Conservation (phyloP, 2,888 invertebrate species). For the Linnaemya tessellans region DNA sequence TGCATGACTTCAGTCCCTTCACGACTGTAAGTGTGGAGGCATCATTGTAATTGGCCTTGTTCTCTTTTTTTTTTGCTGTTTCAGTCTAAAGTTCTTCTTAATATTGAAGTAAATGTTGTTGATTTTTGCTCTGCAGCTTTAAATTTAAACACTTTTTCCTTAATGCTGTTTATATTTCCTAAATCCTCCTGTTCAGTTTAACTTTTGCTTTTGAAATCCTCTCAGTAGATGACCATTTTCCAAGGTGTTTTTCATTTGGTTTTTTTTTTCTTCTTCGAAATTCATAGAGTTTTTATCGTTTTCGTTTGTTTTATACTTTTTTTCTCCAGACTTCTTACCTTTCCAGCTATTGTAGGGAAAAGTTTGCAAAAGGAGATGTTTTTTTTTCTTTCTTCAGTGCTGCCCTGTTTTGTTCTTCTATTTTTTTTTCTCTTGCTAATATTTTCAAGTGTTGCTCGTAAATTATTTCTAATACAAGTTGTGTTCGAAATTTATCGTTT, state of each 20-base stretch:
- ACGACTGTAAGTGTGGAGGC: too few species aligned
- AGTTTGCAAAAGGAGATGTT: neutral
- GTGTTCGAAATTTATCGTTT: constrained; percentile 67
- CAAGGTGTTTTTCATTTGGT: neutral
- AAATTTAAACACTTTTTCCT: constrained; percentile 55
- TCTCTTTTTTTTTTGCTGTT: neutral
- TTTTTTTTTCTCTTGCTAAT: constrained; percentile 5
- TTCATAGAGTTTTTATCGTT: constrained; percentile 42
- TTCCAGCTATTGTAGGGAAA: neutral
- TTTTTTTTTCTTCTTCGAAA: neutral
- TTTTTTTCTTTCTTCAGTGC: too few species aligned
- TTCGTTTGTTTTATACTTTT: constrained; percentile 16
- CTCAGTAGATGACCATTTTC: constrained; percentile 47
- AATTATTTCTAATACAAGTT: constrained; percentile 70
- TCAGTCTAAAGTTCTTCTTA: neutral
- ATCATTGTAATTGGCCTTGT: neutral
- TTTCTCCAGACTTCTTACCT: constrained; percentile 4
- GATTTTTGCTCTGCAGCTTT: constrained; percentile 50
- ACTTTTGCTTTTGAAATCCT: constrained; percentile 34
- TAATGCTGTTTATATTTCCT: constrained; percentile 3
- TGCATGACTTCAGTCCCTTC: too few species aligned
- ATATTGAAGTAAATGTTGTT: constrained; percentile 58
- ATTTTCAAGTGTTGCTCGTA: constrained; percentile 53
- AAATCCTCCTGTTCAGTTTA: constrained; percentile 12
- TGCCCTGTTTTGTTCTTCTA: neutral